phyloP scores from a whole-genome alignment of 1,140 invertebrate genomes.

The Panagrolaimus sp. region DNA sequence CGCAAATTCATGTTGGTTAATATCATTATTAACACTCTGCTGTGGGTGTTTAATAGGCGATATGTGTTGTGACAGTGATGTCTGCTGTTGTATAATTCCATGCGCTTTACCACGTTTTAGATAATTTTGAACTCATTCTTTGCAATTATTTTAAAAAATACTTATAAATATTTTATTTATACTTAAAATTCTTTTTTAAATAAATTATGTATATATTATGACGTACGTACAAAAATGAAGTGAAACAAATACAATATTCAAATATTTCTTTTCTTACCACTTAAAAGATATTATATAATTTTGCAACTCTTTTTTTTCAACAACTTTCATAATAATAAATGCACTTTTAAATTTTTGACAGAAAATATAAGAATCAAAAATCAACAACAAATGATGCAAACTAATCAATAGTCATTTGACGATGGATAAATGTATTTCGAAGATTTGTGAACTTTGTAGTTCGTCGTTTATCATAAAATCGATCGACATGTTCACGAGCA shows the following conservation, averaged over 20 bases:
- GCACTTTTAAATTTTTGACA: no score
- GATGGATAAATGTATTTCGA: conserved; percentile 10
- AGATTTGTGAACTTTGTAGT: conserved; percentile 3
- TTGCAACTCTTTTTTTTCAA: no score
- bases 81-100: conserved; percentile 7
- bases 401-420: conserved; percentile 14
- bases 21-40: background rate
- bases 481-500: conserved; percentile 36
- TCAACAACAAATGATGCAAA: background rate
- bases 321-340: no score
- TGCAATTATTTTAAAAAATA: no score
- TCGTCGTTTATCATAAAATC: conserved; percentile 26
- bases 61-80: background rate
- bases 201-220: no score
- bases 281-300: no score
- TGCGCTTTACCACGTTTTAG: conserved; percentile 7
- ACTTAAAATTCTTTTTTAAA: no score
- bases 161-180: no score
- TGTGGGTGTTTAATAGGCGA: conserved; percentile 3
- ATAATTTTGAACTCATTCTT: background rate
- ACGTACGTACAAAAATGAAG: no score
- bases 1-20: background rate
- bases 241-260: no score
- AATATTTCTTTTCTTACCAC: no score
- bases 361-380: background rate